These are phyloP conservation scores for Paramuricea clavata DNA, from an alignment of 92 coral and sea anemone species.

Conservation along the genomic window DNA sequence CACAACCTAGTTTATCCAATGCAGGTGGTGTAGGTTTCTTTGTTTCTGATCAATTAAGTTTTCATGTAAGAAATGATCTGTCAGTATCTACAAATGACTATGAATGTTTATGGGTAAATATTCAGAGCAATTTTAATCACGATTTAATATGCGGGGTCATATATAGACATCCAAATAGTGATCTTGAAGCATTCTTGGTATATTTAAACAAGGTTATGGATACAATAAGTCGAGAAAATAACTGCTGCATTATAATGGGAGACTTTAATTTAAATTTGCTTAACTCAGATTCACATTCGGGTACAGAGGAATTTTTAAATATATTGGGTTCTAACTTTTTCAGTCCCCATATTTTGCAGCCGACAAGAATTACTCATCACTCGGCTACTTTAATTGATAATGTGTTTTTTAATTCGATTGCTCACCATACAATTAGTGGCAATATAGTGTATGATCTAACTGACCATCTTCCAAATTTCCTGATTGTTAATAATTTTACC, in stretches of 20 bases:
- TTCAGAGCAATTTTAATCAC: constrained; percentile 40
- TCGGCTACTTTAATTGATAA: too few relatives aligned
- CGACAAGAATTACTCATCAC: too few relatives aligned
- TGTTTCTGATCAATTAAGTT: too few relatives aligned
- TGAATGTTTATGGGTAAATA: constrained; percentile 67
- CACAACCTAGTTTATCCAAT: too few relatives aligned
- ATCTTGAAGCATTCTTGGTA: not conserved
- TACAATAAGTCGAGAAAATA: constrained; percentile 44
- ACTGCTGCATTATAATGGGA: constrained; percentile 39
- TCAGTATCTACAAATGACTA: constrained; percentile 15
- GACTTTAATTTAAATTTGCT: constrained; percentile 12
- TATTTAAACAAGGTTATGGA: constrained; percentile 45
- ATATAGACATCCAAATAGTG: constrained; percentile 63
- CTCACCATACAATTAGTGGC: too few relatives aligned
- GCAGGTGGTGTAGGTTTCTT: too few relatives aligned
- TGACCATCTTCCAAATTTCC: too few relatives aligned
- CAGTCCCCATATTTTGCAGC: too few relatives aligned
- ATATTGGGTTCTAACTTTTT: not conserved
- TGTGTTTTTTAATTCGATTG: too few relatives aligned
- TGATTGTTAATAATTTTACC: too few relatives aligned
- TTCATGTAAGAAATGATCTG: constrained; percentile 20
- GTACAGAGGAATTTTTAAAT: constrained; percentile 19
- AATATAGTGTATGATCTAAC: too few relatives aligned
- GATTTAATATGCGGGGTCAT: constrained; percentile 61
- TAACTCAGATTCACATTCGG: not conserved